Base-by-base conservation (phyloP, 2,888 invertebrate genomes). In the Andricus quercusramuli region DNA sequence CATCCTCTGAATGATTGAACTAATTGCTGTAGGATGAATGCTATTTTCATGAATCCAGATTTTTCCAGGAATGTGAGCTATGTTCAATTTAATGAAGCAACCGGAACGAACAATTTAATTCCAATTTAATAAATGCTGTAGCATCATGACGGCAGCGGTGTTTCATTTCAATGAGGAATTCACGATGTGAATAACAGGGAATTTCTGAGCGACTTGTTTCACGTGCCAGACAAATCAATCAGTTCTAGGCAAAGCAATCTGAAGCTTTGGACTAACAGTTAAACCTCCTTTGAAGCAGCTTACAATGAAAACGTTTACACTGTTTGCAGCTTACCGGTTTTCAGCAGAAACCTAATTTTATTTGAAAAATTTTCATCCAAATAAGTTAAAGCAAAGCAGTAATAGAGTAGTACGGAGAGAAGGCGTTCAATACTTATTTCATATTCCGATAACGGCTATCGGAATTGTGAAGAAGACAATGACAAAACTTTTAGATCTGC, bases 31-130 rank as follows among this genome's bases (percentile, higher is more conserved):
- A 29, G 51, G 32, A 70, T 51, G 51, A 20, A 29, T 29, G 70
- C 11, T 70, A 70, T 70, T 70, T 70, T 20, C 70, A 70, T 70
- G 51, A 25, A 29, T 22, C 70, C 70, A 70, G 70, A 70, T 70
- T 70, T 70, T 70, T 70, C 51, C 70, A 20, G 70, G 70, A 70
- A 70, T 70, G 51, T 51, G 70, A 51, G 70, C 47, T 51, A 70
- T 70, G n/a, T 13, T 51, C 51, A 51, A 32, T 20, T 70, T 70
- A 70, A 70, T 70, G 51, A 51, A 51, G 47, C 51, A 29, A 51
- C 65, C 79, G 80, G 83, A 85, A 78, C 84, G 84, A 88, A 87
- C 90, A 90, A 90, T 90, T 90, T 88, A 89, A 90, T 90, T 89
- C 87, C 88, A 86, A 89, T 90, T 90, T 88, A 64, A 64, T 29